Evolutionary conservation across 1,140 invertebrate genomes (phyloP), one percentile per base, ranked within the genome.

Genomic region (Drosophila melanica): DNA sequence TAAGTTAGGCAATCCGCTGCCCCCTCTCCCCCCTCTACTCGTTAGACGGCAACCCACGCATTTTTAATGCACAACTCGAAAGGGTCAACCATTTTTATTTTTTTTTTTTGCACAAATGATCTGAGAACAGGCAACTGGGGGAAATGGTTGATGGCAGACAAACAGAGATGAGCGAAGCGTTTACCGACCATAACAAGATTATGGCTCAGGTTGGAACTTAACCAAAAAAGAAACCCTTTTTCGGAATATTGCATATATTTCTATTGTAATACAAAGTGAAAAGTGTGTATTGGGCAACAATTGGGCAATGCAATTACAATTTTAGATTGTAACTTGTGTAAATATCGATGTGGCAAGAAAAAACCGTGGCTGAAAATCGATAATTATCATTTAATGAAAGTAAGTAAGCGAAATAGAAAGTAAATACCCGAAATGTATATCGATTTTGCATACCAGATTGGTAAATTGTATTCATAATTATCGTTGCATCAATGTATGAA

Each of bases 1-100:
- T 82, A 85, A 81, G 75, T 69, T 68, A 62, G 66, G 66, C 39
- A 51, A 66, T 23, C 59, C 59, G 20, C 20, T 16, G 9, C 41
- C 42, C n/a, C 23, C 10, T 8, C 50, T 4, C 18, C 14, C 9
- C 23, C 20, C 11, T 9, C 14, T 16, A 11, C 20, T 27, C 37
- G 7, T 44, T 6, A n/a, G 10, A 5, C 42, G 39, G 39, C 14
- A 18, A 9, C 10, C 23, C 7, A 12, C 14, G 20, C 53, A 55
- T 57, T 66, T 66, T 66, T 66, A 66, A 48, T 33, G 33, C 53
- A 20, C 50, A n/a, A 3, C n/a, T 37, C 14, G 14, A 30, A 66
- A 66, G 64, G 64, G 64, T 58, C 53, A 55, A 20, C 41, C 4
- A 12, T 16, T 33, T 16, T 33, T 20, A 3, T 20, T 20, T 20